phyloP scores from a whole-genome alignment of 2,113 vertebrate species.

The Antidorcas marsupialis region DNA sequence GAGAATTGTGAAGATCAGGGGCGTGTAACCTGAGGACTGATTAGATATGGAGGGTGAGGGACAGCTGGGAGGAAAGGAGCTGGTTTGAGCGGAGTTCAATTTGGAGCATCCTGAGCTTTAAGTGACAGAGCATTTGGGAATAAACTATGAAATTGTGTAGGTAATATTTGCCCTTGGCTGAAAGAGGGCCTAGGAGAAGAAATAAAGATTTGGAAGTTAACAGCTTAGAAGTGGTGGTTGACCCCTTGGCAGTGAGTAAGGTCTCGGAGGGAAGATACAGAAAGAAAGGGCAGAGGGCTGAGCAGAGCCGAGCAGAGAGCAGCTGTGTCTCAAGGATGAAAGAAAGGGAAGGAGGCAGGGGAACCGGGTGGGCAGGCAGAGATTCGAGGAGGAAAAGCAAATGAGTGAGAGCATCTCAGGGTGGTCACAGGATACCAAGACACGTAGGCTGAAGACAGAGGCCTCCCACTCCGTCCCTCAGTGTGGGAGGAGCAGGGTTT shows the following conservation, averaged over 20 bases:
- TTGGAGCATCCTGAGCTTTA: not conserved
- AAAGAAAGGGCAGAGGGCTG: not conserved
- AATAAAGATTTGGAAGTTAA: not conserved
- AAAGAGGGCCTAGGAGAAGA: not conserved
- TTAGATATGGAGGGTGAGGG: not conserved
- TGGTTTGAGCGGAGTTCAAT: not conserved
- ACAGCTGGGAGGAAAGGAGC: not conserved
- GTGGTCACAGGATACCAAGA: not conserved
- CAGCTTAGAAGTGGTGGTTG: not conserved
- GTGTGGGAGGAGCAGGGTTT: not conserved
- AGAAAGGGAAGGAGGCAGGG: not conserved
- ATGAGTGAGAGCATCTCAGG: not conserved
- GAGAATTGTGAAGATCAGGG: not conserved
- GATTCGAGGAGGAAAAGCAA: not conserved
- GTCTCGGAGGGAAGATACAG: not conserved
- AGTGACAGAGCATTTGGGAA: not conserved
- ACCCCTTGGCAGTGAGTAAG: not conserved
- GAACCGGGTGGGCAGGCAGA: fast-evolving
- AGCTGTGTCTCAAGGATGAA: not conserved
- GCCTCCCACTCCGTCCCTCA: not conserved
- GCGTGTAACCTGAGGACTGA: not conserved
- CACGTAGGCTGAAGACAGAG: not conserved
- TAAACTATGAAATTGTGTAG: not conserved
- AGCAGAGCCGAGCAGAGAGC: not conserved
- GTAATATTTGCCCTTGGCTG: not conserved